Conservation (phyloP, 1,140 invertebrate species). For the Leguminivora glycinivorella region DNA sequence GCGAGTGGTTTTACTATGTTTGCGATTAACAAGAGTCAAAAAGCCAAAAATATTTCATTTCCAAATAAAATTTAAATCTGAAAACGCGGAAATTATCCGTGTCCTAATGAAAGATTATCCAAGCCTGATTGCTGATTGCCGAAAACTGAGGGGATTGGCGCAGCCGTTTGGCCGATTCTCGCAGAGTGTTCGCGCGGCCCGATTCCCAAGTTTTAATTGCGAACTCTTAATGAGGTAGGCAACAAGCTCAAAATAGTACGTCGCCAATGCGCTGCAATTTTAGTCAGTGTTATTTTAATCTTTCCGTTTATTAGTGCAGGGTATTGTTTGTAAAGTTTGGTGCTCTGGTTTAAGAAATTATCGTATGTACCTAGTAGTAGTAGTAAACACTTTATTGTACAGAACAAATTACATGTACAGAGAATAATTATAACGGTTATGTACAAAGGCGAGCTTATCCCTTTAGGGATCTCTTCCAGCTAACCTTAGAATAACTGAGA, state of each 20-base stretch:
- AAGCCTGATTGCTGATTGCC: slow-evolving; percentile 23
- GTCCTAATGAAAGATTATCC: slow-evolving; percentile 22
- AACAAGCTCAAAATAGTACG: slow-evolving; percentile 39
- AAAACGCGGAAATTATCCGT: slow-evolving; percentile 4
- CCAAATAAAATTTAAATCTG: not conserved
- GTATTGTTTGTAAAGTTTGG: not conserved
- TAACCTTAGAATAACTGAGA: too few relatives aligned
- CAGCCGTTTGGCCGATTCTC: slow-evolving; percentile 40
- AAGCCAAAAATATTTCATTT: not conserved
- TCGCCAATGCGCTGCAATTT: slow-evolving; percentile 32
- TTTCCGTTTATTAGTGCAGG: not conserved
- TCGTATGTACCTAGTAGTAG: too few relatives aligned
- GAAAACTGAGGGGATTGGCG: slow-evolving; percentile 31
- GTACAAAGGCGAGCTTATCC: too few relatives aligned
- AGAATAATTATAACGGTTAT: too few relatives aligned
- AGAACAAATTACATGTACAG: too few relatives aligned
- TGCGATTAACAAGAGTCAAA: not conserved
- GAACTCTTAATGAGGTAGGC: slow-evolving; percentile 55
- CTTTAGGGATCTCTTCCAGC: too few relatives aligned
- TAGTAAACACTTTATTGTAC: too few relatives aligned
- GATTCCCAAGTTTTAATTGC: slow-evolving; percentile 59
- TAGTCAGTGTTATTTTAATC: slow-evolving; percentile 15
- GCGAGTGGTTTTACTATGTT: too few relatives aligned
- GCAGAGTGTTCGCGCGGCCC: slow-evolving; percentile 40
- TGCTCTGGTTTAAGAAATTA: not conserved